Evolutionary conservation across 23 tunicate genomes (phyloP).

Genomic region (Halocynthia aurantium): DNA sequence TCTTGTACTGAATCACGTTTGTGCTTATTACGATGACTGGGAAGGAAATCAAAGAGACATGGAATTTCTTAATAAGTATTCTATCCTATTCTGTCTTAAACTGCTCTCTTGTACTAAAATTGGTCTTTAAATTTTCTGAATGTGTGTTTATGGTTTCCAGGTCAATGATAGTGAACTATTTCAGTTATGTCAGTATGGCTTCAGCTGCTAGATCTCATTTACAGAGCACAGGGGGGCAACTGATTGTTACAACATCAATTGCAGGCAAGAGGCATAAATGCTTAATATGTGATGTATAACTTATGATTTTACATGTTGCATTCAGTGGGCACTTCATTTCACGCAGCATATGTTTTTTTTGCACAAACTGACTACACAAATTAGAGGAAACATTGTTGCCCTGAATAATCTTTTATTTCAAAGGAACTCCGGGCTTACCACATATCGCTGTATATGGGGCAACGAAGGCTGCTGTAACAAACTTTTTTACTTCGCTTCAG

Average conservation of each 20-base stretch:
- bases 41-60: conserved; percentile 29
- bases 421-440: conserved; percentile 12
- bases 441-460: conserved; percentile 54
- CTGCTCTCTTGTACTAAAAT: background rate
- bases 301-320: background rate
- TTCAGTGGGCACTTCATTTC: background rate
- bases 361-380: too few relatives aligned
- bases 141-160: conserved; percentile 1
- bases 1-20: conserved; percentile 64
- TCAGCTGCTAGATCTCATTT: conserved; percentile 38
- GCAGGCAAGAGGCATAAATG: conserved; percentile 17
- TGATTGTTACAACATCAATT: conserved; percentile 58
- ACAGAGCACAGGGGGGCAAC: conserved; percentile 35
- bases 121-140: background rate
- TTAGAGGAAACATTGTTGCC: too few relatives aligned
- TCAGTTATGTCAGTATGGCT: conserved; percentile 53
- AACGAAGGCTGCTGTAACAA: conserved; percentile 61
- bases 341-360: background rate
- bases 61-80: conserved; percentile 41
- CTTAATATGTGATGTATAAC: background rate
- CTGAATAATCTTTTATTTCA: background rate
- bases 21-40: conserved; percentile 29
- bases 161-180: conserved; percentile 39
- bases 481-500: conserved; percentile 45
- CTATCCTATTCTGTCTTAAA: background rate